Evolutionary conservation across 2,113 vertebrate species (phyloP), one percentile per base, ranked within the genome.

Genomic region (Protomyctophum bolini): DNA sequence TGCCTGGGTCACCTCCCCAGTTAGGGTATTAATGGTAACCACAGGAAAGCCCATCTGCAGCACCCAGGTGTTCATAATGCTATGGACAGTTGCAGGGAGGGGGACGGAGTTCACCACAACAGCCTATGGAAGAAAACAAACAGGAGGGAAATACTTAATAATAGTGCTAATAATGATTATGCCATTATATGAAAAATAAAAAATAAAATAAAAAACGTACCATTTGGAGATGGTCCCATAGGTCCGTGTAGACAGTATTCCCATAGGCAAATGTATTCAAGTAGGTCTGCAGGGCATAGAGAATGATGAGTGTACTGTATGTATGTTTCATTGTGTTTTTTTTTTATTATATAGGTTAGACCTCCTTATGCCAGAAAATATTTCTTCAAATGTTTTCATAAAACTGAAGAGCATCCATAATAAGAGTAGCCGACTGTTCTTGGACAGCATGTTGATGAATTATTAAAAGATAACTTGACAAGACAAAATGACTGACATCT

Each of bases 31-130:
- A 2, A 96, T 92, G 0, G 90, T 95, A n/a, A 98, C 83, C 71
- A 97, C 76, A 0, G 97, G 97, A 69, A 95, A 98, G 70, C 97
- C 97, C 96, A 97, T 98, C 87, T 98, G 97, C 73, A 96, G 92
- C 0, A 87, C 95, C 97, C 97, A 98, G 52, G 91, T 93, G 73
- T 97, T 94, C 96, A 98, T 97, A 86, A 98, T 97, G 0, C 83
- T 0, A 0, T 70, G 0, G 28, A 98, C 80, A 0, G 0, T 0
- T 3, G 0, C 0, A 0, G 94, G 94, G 52, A 96, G 89, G 0
- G 0, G 0, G 21, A 21, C 21, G 0, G 86, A 0, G 0, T 0
- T 28, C 0, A 7, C 0, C 0, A 80, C 0, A 0, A 89, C 94
- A 60, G 95, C 95, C 69, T 80, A 56, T 48, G 5, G 33, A 77